Base-by-base conservation (phyloP, 2,888 invertebrate species). In the Megaustenia siamemsis region DNA sequence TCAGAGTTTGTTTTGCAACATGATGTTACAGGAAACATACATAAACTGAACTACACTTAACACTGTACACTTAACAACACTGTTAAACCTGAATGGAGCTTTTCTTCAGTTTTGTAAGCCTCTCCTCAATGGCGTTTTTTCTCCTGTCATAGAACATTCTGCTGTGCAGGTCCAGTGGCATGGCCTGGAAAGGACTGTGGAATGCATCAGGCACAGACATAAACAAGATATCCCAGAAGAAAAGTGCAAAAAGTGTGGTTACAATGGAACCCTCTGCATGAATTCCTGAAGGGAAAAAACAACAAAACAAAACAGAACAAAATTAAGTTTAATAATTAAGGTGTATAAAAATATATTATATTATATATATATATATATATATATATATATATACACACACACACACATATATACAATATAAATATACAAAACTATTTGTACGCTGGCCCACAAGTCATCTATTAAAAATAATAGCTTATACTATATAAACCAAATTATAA, bases 191-290 rank as follows among this genome's bases (percentile, higher is more conserved):
- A 5, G 94, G 94, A 0, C 95, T 95, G 69, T 96, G 94, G 93
- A 97, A 97, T 21, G 95, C 94, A 86, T 96, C 96, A 0, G 95
- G 94, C 24, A 96, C 94, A 21, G 93, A 88, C 83, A 94, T 92
- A 90, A 96, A 96, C 75, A 98, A 95, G 3, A 97, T 95, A 88
- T 97, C 96, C 97, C 97, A 97, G 93, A 97, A 97, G 12, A 97
- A 93, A 0, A 96, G 94, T 60, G 95, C 95, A 93, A 96, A 96
- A 83, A 97, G 92, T 0, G 95, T 95, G 4, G 94, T 94, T 10
- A 96, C 94, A 28, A 96, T 95, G 0, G 95, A 94, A 1, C 96
- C 96, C 93, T 97, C 97, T 91, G 96, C 96, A 92, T 97, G 97
- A n/a, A 96, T 94, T 21, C 96, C 96, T 92, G 0, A 83, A n/a